Evolutionary conservation across 30 jellyfish, hydroid and myxozoan species (phyloP).

Genomic region (Aurelia coerulea): DNA sequence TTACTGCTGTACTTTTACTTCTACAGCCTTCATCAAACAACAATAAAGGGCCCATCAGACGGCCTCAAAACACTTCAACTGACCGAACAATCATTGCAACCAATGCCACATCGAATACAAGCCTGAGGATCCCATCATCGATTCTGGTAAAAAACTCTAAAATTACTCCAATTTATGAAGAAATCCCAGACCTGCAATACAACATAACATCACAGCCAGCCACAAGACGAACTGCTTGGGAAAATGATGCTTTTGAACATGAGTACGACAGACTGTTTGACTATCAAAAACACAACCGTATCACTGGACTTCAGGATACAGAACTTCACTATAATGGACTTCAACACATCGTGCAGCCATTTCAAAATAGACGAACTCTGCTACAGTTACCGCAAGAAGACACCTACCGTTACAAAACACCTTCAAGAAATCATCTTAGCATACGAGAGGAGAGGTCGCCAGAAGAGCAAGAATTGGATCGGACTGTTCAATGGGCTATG

Average conservation of each 20-base stretch:
- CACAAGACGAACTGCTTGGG: slow-evolving; percentile 30
- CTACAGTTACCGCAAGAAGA: too few relatives aligned
- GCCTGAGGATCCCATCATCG: slow-evolving; percentile 42
- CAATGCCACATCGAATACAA: neutral
- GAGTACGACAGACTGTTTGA: neutral
- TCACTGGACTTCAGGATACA: too few relatives aligned
- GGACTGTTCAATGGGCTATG: slow-evolving; percentile 70
- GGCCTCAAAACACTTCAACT: neutral
- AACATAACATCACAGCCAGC: neutral
- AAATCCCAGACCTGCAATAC: slow-evolving; percentile 8
- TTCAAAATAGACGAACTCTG: too few relatives aligned
- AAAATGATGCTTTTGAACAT: neutral
- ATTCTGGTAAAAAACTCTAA: slow-evolving; percentile 18
- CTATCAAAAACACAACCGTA: slow-evolving; percentile 1
- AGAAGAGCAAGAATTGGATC: slow-evolving; percentile 50
- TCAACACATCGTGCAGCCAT: too few relatives aligned
- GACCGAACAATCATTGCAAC: neutral
- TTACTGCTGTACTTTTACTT: neutral
- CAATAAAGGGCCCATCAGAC: neutral
- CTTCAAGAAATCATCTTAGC: too few relatives aligned
- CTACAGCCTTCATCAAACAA: neutral
- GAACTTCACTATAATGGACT: too few relatives aligned
- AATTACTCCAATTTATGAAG: slow-evolving; percentile 50
- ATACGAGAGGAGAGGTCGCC: neutral
- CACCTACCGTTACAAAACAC: too few relatives aligned